Conservation (phyloP, 2,888 invertebrate genomes). For the Seira musarum region DNA sequence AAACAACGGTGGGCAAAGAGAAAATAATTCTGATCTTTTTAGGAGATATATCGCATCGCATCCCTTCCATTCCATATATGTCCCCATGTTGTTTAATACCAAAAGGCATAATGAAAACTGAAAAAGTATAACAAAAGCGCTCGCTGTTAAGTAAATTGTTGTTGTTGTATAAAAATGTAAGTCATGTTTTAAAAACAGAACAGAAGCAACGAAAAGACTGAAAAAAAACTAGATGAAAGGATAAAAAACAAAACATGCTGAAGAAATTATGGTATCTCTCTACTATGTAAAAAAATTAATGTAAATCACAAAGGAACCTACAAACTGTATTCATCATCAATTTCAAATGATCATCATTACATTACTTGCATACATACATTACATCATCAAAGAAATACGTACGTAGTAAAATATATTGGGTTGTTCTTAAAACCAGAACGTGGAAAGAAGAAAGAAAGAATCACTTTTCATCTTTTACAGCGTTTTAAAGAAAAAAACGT, state of each 20-base stretch:
- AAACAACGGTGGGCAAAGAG: neutral
- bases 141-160: conserved; percentile 42
- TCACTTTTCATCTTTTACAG: conserved; percentile 33
- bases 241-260: conserved; percentile 46
- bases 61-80: conserved; percentile 54
- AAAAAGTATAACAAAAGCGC: conserved; percentile 29
- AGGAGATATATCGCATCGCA: neutral
- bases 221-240: conserved; percentile 41
- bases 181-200: conserved; percentile 46
- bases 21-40: conserved; percentile 5
- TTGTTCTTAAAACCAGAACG: neutral
- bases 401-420: conserved; percentile 47
- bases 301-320: conserved; percentile 33
- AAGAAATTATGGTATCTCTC: conserved; percentile 63
- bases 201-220: conserved; percentile 62
- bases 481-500: conserved; percentile 31
- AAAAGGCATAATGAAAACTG: conserved; percentile 34
- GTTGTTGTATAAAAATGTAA: conserved; percentile 51
- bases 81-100: neutral
- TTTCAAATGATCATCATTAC: conserved; percentile 18
- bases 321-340: conserved; percentile 22
- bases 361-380: conserved; percentile 43
- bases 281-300: conserved; percentile 33
- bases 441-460: conserved; percentile 33
- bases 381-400: conserved; percentile 17